Evolutionary conservation across 1,140 invertebrate genomes (phyloP).

Genomic region (Drosophila takahashii): DNA sequence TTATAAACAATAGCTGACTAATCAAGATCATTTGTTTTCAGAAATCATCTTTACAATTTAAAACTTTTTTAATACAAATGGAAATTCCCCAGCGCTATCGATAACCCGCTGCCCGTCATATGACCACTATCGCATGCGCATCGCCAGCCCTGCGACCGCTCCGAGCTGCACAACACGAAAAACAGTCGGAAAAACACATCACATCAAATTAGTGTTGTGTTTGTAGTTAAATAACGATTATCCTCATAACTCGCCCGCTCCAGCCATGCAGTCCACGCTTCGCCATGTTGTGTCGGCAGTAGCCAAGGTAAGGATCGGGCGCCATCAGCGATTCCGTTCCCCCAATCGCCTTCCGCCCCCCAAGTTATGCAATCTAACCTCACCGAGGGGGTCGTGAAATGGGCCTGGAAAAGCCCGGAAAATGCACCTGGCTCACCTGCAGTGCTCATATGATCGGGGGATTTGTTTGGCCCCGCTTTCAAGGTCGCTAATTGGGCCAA

Average conservation of each 20-base stretch:
- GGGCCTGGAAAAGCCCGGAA: constrained; percentile 44
- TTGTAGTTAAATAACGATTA: constrained; percentile 37
- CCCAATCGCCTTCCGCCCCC: constrained; percentile 6
- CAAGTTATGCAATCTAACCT: constrained; percentile 84
- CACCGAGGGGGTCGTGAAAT: constrained; percentile 46
- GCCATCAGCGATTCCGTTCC: constrained; percentile 3
- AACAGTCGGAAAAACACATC: constrained; percentile 52
- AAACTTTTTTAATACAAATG: neutral
- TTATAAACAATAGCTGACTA: too few species aligned
- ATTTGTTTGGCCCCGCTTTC: constrained; percentile 40
- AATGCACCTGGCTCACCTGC: neutral
- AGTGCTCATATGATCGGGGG: constrained; percentile 10
- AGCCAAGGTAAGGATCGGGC: constrained; percentile 67
- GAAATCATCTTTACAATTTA: too few species aligned
- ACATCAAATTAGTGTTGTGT: constrained; percentile 56
- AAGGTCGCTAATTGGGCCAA: constrained; percentile 52
- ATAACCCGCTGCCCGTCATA: constrained; percentile 14
- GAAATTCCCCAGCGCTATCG: constrained; percentile 7
- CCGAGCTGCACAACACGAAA: constrained; percentile 37
- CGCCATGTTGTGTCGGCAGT: constrained; percentile 60
- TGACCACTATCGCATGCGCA: constrained; percentile 22
- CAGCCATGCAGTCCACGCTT: constrained; percentile 78
- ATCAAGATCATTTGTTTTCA: too few species aligned
- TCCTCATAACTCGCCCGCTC: constrained; percentile 27
- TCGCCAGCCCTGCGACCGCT: constrained; percentile 37